Evolutionary conservation across 1,140 invertebrate genomes (phyloP).

Genomic region (Lepeophtheirus salmonis): DNA sequence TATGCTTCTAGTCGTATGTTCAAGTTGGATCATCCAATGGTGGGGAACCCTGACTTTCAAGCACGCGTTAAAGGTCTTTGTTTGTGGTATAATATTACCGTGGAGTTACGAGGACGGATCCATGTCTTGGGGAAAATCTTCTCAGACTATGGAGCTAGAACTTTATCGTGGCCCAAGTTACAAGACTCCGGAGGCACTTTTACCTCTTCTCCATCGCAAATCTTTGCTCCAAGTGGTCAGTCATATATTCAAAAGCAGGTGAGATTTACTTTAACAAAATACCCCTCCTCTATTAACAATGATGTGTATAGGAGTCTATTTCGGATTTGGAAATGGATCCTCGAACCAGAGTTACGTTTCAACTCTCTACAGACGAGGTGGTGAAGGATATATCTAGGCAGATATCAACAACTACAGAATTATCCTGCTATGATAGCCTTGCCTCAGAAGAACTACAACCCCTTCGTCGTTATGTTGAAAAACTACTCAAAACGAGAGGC

Average conservation of each 20-base stretch:
- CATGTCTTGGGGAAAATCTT: constrained; percentile 54
- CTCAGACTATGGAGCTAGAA: constrained; percentile 26
- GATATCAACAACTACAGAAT: not conserved
- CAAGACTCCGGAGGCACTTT: not conserved
- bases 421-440: not conserved
- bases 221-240: too few relatives aligned
- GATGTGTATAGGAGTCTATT: not conserved
- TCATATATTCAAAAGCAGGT: too few relatives aligned
- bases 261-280: too few relatives aligned
- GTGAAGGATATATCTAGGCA: not conserved
- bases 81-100: constrained; percentile 72
- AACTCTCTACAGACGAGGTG: not conserved
- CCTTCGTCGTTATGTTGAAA: constrained; percentile 56
- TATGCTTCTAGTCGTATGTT: constrained; percentile 67
- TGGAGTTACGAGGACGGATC: constrained; percentile 57
- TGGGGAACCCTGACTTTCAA: constrained; percentile 42
- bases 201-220: too few relatives aligned
- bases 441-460: constrained; percentile 17
- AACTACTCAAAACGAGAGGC: constrained; percentile 62
- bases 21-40: constrained; percentile 46
- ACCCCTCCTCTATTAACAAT: too few relatives aligned
- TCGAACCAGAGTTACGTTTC: not conserved
- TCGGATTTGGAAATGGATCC: not conserved
- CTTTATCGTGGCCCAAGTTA: not conserved
- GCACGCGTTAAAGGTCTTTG: constrained; percentile 53